Percentiles rank a stretch among this genome's conserved stretches.
Evolutionary conservation across 2,888 invertebrate genomes (phyloP).

Genomic region (Fragum whitleyi): DNA sequence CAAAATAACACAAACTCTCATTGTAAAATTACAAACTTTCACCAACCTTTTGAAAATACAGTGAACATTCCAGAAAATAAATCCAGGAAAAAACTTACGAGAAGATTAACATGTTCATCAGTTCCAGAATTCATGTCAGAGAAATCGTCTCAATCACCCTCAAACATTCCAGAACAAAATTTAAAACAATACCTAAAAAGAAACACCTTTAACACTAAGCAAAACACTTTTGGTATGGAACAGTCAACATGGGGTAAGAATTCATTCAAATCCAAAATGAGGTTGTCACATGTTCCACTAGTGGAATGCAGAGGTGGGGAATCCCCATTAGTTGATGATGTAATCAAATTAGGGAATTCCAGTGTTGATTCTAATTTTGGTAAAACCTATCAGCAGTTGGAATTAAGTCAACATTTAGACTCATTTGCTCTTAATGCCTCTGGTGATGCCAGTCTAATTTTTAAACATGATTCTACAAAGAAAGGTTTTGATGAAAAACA

Average conservation of each 20-base stretch:
- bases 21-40: conserved; percentile 61
- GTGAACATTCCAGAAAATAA: background rate
- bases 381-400: conserved; percentile 13
- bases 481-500: background rate
- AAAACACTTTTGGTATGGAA: conserved; percentile 47
- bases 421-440: background rate
- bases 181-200: conserved; percentile 40
- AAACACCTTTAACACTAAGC: conserved; percentile 14
- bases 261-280: conserved; percentile 26
- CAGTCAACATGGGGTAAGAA: conserved; percentile 40
- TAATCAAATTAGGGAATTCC: background rate
- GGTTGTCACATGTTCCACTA: conserved; percentile 57
- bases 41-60: conserved; percentile 5
- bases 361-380: conserved; percentile 8
- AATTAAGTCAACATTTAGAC: conserved; percentile 6
- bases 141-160: background rate
- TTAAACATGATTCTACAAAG: background rate
- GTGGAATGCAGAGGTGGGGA: conserved; percentile 53
- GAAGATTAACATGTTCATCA: conserved; percentile 52
- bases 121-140: conserved; percentile 3
- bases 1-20: conserved; percentile 51
- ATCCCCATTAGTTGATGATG: conserved; percentile 6
- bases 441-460: background rate
- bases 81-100: background rate
- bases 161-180: conserved; percentile 23